These are phyloP conservation scores for Tortrix viridana DNA, from an alignment of 2,888 invertebrate genomes.

Conservation along the genomic window DNA sequence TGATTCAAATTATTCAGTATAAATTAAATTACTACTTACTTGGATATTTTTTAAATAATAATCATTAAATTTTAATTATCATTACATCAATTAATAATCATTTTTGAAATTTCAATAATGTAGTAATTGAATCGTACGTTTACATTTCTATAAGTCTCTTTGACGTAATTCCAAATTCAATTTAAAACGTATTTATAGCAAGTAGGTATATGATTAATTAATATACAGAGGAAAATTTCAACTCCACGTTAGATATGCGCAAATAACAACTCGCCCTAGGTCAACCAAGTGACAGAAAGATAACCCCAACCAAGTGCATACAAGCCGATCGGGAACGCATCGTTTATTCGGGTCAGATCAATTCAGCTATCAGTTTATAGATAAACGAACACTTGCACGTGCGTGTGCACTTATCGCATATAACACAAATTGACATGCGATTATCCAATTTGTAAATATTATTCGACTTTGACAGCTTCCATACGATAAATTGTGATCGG, in stretches of 20 bases:
- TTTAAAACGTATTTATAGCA: no score
- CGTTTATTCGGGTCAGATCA: constrained; percentile 25
- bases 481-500: no score
- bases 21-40: no score
- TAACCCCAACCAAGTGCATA: constrained; percentile 22
- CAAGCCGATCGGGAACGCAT: constrained; percentile 3
- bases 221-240: constrained; percentile 16
- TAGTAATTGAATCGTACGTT: no score
- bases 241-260: background rate
- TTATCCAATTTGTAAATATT: constrained; percentile 20
- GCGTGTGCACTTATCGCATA: constrained; percentile 5
- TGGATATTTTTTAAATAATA: no score
- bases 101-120: no score
- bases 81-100: no score
- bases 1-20: no score
- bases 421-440: constrained; percentile 4
- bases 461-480: background rate
- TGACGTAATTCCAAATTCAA: no score
- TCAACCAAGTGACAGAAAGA: constrained; percentile 5
- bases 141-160: no score
- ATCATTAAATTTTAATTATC: no score
- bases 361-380: constrained; percentile 12
- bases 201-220: no score
- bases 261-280: constrained; percentile 4
- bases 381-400: constrained; percentile 20